These are phyloP conservation scores for Blastobasis lacticolella DNA, from an alignment of 2,888 invertebrate genomes.

Conservation along the genomic window DNA sequence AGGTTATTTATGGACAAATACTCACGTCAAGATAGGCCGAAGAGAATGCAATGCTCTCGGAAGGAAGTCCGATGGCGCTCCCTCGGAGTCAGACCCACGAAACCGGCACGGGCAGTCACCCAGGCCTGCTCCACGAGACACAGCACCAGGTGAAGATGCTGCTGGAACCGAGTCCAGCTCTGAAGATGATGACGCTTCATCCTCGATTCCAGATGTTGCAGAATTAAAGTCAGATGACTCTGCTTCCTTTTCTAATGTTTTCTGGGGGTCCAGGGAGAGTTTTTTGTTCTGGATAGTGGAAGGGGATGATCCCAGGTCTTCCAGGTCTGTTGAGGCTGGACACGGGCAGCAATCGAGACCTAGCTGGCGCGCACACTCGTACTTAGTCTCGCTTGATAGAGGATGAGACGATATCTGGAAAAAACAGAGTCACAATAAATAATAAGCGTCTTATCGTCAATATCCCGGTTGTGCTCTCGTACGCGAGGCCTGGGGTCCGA, in stretches of 20 bases:
- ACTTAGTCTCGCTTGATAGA: slow-evolving; percentile 18
- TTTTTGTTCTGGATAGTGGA: too few relatives aligned
- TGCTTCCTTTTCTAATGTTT: too few relatives aligned
- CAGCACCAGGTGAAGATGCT: neutral
- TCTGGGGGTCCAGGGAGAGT: too few relatives aligned
- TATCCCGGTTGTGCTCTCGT: too few relatives aligned
- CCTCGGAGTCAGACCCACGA: slow-evolving; percentile 36
- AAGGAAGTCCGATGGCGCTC: slow-evolving; percentile 42
- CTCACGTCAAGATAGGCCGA: slow-evolving; percentile 32
- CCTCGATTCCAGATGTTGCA: too few relatives aligned
- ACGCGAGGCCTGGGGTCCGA: too few relatives aligned
- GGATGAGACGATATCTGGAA: slow-evolving; percentile 39
- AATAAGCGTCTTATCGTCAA: too few relatives aligned
- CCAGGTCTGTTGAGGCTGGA: slow-evolving; percentile 14
- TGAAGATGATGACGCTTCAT: too few relatives aligned
- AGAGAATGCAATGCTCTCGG: slow-evolving; percentile 31
- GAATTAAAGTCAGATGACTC: too few relatives aligned
- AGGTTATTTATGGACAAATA: neutral
- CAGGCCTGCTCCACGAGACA: slow-evolving; percentile 7
- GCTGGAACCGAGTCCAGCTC: too few relatives aligned
- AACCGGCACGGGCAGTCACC: slow-evolving; percentile 38
- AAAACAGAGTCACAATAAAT: too few relatives aligned
- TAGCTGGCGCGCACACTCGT: slow-evolving; percentile 22
- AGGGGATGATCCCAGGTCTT: too few relatives aligned
- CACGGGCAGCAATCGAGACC: slow-evolving; percentile 53